phyloP scores from a whole-genome alignment of 2,113 vertebrate species.

The Quiscalus mexicanus region DNA sequence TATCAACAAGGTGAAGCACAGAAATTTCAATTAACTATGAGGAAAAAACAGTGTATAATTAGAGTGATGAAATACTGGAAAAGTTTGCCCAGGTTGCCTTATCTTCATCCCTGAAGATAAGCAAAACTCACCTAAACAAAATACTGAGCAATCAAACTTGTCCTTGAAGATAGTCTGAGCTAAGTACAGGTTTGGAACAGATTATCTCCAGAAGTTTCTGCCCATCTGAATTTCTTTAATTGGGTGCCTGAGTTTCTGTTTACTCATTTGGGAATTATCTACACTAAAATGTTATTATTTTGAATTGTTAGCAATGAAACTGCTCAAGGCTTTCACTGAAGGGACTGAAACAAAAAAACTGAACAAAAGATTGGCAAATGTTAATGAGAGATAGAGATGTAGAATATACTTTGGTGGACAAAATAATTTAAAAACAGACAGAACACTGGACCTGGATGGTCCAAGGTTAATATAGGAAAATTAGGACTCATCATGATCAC shows the following conservation, averaged over 20 bases:
- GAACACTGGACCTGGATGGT: neutral
- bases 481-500: neutral
- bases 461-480: neutral
- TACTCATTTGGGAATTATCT: neutral
- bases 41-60: neutral
- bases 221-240: neutral
- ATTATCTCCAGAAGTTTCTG: neutral
- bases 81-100: rapidly evolving
- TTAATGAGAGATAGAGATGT: neutral
- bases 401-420: neutral
- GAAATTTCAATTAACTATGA: neutral
- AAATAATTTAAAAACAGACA: neutral
- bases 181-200: neutral
- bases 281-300: neutral
- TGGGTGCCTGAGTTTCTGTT: neutral
- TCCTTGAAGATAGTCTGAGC: neutral
- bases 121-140: neutral
- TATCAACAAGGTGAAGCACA: neutral
- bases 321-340: neutral
- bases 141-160: neutral
- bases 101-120: neutral
- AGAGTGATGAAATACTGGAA: neutral
- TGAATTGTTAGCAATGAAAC: neutral
- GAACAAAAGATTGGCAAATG: neutral
- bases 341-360: neutral